Evolutionary conservation across 1,140 invertebrate species (phyloP), one percentile per base, ranked within the genome.

Genomic region (Eumaeus atala): DNA sequence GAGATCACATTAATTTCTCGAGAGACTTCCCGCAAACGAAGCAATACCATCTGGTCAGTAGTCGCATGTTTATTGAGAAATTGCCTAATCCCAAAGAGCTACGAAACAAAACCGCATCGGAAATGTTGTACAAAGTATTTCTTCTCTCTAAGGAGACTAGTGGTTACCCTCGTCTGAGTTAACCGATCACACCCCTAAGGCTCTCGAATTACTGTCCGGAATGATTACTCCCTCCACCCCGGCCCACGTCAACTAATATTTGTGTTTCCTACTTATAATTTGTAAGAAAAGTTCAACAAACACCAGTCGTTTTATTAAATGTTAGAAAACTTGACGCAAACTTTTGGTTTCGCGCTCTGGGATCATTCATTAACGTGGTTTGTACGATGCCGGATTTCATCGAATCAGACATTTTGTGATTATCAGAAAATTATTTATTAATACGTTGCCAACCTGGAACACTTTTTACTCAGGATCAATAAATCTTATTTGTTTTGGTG

Each of bases 171-270:
- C 74, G 76, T 86, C 77, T 77, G 75, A 72, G 75, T 71, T 74
- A 84, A 82, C 80, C 72, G 78, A 84, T 86, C 80, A 86, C 79
- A 84, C 79, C 83, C 80, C 77, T 77, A 86, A 80, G 74, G 77
- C 77, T 73, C 69, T 70, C 73, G 77, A 84, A 84, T 86, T 84
- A 81, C 75, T 77, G 78, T 81, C 77, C 76, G 72, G 77, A 73
- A 72, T 84, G 80, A 86, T 86, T 80, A 84, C 76, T n/a, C n/a
- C n/a, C n/a, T n/a, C 67, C 56, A 70, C 59, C 51, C 35, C 53
- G 55, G 62, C 74, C 70, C 67, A 68, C 74, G 74, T 81, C 76
- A 81, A 79, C 77, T 84, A 80, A 73, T 83, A 82, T 86, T 86
- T 86, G 77, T 83, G 75, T 84, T 86, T 73, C 74, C 66, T 73